Base-by-base conservation (phyloP, 2,797 vertebrate species). In the Micromesistius poutassou region DNA sequence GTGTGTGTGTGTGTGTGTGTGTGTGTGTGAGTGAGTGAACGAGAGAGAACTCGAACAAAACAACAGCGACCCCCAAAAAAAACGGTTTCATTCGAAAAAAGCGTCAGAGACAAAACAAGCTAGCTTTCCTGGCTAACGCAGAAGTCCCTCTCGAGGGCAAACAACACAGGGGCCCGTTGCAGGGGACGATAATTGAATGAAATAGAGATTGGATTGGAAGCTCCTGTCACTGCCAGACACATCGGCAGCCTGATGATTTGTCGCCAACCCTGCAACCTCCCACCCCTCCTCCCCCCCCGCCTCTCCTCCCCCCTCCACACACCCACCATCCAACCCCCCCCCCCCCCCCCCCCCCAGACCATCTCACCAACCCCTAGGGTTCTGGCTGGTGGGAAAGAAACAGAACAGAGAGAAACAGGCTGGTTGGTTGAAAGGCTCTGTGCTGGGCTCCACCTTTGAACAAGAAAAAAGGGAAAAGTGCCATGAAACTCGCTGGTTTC, bases 181-280 rank as follows among this genome's bases (percentile, higher is more conserved):
- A 80, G 85, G 71, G 80, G 74, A 89, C 85, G 88, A 90, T 91
- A 91, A 92, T 88, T 91, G 88, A 91, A 92, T 92, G 89, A 91
- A 92, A 90, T 87, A 89, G 89, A 92, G 91, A 91, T 90, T 89
- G 89, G 87, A 90, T 88, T 86, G 89, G 89, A 91, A 87, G 88
- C 88, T 86, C 80, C 88, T 91, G 90, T 91, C 89, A 89, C 86
- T 88, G 87, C 83, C 88, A 89, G 90, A 89, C 86, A 89, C 86
- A 87, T 88, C 79, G 72, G 82, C 86, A 84, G 90, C 87, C 91
- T 88, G 90, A 91, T 85, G 91, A 85, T 83, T 88, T 74, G 81
- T 77, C 79, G 74, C 84, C 25, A 71, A 31, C 25, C 28, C 68
- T 28, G 28, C 25, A 25, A 25, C 66, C n/a, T n/a, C n/a, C 66